Conservation (phyloP, 1,140 invertebrate genomes). For the Uloborus diversus region DNA sequence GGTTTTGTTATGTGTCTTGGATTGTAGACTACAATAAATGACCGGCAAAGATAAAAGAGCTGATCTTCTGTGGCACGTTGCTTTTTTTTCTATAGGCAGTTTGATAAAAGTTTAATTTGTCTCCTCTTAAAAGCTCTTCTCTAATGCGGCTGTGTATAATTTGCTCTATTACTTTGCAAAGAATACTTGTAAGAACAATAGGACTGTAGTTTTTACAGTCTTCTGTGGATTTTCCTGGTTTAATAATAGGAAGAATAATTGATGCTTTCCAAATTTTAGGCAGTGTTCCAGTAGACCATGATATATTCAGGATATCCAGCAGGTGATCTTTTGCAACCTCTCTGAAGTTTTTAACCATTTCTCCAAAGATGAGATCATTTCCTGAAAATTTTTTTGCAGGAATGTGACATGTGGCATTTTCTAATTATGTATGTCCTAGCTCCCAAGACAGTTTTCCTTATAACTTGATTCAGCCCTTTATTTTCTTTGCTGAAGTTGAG, state of each 20-base stretch:
- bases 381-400: background rate
- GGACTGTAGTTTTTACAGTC: background rate
- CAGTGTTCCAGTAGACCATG: background rate
- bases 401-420: background rate
- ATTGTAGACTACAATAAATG: background rate
- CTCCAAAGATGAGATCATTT: background rate
- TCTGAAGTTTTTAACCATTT: background rate
- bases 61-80: background rate
- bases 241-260: background rate
- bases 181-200: background rate
- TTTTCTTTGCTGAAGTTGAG: background rate
- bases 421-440: background rate
- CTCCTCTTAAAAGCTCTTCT: background rate
- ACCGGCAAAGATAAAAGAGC: background rate
- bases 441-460: background rate
- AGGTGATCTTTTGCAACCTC: background rate
- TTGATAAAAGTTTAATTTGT: background rate
- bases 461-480: background rate
- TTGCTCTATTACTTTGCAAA: constrained; percentile 1
- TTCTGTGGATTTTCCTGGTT: background rate
- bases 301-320: background rate
- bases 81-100: background rate
- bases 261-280: background rate
- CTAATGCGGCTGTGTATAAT: background rate
- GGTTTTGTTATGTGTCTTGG: background rate